Base-by-base conservation (phyloP, 2,888 invertebrate species). In the Rhingia rostrata region DNA sequence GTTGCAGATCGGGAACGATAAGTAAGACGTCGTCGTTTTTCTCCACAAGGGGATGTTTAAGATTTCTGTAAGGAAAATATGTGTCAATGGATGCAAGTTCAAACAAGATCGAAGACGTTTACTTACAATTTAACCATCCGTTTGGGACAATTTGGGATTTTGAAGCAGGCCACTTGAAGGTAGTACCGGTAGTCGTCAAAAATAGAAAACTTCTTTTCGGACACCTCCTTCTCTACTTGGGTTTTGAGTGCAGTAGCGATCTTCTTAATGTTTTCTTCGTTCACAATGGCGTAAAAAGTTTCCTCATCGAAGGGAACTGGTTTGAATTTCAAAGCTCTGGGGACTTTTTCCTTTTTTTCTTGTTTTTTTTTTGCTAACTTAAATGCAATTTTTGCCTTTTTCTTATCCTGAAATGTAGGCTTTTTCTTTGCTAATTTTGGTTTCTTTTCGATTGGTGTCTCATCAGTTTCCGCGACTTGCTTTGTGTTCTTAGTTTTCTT, bases 1-100 rank as follows among this genome's bases (percentile, higher is more conserved):
- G 94, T 88, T 95, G 93, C 51, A 96, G 90, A 89, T 97, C 97
- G 6, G 94, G 93, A 39, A 96, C 96, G 88, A 97, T 94, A 10
- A 97, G 90, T 83, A 96, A 96, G 30, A 97, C 93, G 87, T 96
- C 96, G 79, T 94, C 94, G 3, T 93, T 93, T 2, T 93, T 92
- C 39, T 93, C 92, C n/a, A 94, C 90, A 49, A 96, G 90, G 2
- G 94, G 92, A 89, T 96, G 93, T 58, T 94, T 94, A 6, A 95
- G 87, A 9, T 89, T 88, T 53, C 93, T 93, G 74, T 22, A 22
- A 2, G 22, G 22, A 2, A 22, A 22, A 22, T 22, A 22, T 2
- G 22, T 22, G 1, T 22, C 2, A 22, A 22, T 22, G 22, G 22
- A 22, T 22, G 22, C 0, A 12, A 0, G 7, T 6, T 7, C 30